Evolutionary conservation across 2,888 invertebrate species (phyloP).

Genomic region (Polyommatus iphigenia): DNA sequence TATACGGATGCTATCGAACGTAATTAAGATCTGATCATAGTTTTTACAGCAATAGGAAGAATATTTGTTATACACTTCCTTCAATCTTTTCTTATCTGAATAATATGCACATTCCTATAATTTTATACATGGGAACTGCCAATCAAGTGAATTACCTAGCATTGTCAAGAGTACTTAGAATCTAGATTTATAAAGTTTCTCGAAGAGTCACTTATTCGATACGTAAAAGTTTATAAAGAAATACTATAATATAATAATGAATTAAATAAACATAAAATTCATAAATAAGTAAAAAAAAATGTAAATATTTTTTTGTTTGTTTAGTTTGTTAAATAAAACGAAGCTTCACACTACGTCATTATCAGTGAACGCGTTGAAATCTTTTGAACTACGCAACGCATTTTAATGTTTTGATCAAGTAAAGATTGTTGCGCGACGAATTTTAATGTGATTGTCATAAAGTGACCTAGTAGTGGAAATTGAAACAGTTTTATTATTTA

Average conservation of each 20-base stretch:
- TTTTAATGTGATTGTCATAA: background rate
- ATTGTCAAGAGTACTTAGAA: background rate
- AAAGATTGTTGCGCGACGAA: background rate
- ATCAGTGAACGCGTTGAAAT: background rate
- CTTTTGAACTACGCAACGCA: background rate
- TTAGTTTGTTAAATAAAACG: no score
- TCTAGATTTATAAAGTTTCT: background rate
- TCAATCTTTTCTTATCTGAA: background rate
- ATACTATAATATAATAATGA: no score
- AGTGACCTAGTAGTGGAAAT: background rate
- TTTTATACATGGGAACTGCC: slow-evolving; percentile 4
- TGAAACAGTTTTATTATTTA: no score
- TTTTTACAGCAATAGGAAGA: slow-evolving; percentile 27
- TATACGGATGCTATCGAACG: slow-evolving; percentile 8
- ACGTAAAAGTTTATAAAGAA: no score
- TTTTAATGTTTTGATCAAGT: background rate
- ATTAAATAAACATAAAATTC: no score
- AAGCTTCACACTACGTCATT: no score
- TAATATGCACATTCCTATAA: slow-evolving; percentile 3
- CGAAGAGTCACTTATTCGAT: no score
- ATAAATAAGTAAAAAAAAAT: no score
- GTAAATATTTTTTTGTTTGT: no score
- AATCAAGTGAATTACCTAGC: background rate
- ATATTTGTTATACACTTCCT: slow-evolving; percentile 20
- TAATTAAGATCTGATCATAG: slow-evolving; percentile 24